Evolutionary conservation across 1,140 invertebrate genomes (phyloP).

Genomic region (Camponotus vicinus): DNA sequence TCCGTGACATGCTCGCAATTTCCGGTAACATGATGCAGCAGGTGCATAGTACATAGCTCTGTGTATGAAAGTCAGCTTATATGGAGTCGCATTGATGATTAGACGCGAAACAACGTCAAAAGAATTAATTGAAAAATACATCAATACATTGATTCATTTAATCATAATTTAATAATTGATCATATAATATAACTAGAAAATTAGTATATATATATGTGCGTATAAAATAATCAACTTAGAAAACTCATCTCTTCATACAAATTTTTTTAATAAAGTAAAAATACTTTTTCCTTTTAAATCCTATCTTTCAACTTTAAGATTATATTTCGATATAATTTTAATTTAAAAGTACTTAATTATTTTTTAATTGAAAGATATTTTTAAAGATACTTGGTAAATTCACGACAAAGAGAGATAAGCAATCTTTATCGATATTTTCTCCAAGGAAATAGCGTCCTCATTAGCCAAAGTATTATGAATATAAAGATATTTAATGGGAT

Average conservation of each 20-base stretch:
- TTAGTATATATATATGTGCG: no score
- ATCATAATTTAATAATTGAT: background rate
- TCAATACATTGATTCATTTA: background rate
- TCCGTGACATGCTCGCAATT: slow-evolving; percentile 46
- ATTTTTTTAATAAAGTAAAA: no score
- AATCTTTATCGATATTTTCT: background rate
- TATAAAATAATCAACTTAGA: background rate
- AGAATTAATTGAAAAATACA: background rate
- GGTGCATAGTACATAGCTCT: slow-evolving; percentile 8
- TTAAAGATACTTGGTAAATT: background rate
- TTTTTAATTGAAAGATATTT: background rate
- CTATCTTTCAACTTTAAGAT: background rate
- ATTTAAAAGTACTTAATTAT: no score
- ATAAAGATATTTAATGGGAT: background rate
- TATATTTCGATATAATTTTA: background rate
- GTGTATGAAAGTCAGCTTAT: slow-evolving; percentile 15
- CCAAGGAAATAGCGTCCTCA: background rate
- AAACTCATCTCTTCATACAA: no score
- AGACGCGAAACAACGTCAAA: background rate
- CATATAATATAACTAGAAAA: background rate
- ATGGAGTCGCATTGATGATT: background rate
- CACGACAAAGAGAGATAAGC: no score
- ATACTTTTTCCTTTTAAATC: no score
- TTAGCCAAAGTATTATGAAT: background rate
- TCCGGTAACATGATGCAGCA: slow-evolving; percentile 37